Evolutionary conservation across 2,888 invertebrate species (phyloP).

Genomic region (Drosophila merina): DNA sequence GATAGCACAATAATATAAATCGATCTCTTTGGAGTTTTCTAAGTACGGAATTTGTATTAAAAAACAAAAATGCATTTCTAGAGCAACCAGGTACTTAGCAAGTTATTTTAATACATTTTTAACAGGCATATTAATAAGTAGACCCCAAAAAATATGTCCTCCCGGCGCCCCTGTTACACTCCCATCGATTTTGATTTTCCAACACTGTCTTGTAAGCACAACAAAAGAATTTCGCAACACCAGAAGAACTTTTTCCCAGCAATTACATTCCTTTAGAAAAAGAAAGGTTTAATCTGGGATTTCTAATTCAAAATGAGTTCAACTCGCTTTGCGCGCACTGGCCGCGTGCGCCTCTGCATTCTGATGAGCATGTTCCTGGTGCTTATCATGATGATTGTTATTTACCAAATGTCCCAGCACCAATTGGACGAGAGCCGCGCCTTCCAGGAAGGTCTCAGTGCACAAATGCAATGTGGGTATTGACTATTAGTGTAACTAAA

Average conservation of each 20-base stretch:
- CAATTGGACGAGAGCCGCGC: conserved; percentile 86
- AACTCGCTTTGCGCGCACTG: conserved; percentile 86
- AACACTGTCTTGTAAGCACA: conserved; percentile 37
- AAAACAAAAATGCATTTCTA: too few species aligned
- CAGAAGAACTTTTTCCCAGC: conserved; percentile 39
- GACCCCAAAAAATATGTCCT: too few species aligned
- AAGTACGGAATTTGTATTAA: too few species aligned
- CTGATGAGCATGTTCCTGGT: conserved; percentile 85
- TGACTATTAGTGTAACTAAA: background rate
- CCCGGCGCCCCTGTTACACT: too few species aligned
- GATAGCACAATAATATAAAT: too few species aligned
- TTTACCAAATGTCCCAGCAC: conserved; percentile 86
- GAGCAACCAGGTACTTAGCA: too few species aligned
- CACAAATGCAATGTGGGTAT: conserved; percentile 86
- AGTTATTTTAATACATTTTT: too few species aligned
- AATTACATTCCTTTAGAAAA: conserved; percentile 43
- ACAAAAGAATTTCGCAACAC: conserved; percentile 58
- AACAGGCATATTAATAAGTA: too few species aligned
- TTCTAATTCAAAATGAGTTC: conserved; percentile 77
- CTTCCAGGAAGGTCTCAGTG: conserved; percentile 86
- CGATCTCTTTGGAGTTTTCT: too few species aligned
- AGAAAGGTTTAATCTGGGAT: conserved; percentile 17
- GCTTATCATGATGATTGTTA: conserved; percentile 85
- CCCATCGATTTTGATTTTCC: background rate
- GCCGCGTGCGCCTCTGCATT: conserved; percentile 86